These are phyloP conservation scores for Candidula unifasciata DNA, from an alignment of 2,888 invertebrate species.

Conservation along the genomic window DNA sequence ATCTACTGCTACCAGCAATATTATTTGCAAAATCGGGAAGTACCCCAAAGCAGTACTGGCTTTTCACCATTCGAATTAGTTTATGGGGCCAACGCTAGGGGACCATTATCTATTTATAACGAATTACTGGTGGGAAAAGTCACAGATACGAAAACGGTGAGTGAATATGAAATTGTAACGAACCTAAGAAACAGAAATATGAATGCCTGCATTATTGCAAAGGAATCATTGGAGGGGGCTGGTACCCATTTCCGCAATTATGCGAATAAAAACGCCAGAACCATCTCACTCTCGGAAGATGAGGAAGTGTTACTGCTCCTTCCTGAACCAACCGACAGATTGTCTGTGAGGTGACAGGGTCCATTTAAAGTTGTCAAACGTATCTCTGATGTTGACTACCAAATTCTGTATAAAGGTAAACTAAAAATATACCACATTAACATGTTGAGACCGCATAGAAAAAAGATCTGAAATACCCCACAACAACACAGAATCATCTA, in stretches of 20 bases:
- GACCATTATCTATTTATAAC: too few relatives aligned
- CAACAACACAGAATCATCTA: neutral
- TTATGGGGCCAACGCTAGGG: too few relatives aligned
- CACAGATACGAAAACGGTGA: too few relatives aligned
- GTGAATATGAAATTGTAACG: too few relatives aligned
- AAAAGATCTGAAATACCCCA: neutral
- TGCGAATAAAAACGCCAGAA: neutral
- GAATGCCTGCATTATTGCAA: too few relatives aligned
- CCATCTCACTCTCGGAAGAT: neutral
- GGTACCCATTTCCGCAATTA: slow-evolving; percentile 29
- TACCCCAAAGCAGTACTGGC: too few relatives aligned
- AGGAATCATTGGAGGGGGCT: too few relatives aligned
- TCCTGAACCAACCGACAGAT: slow-evolving; percentile 46
- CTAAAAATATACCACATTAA: slow-evolving; percentile 50
- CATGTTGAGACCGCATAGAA: slow-evolving; percentile 44
- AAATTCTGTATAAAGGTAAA: slow-evolving; percentile 25
- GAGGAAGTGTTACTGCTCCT: slow-evolving; percentile 39
- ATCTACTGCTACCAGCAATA: slow-evolving; percentile 54
- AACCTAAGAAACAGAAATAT: too few relatives aligned
- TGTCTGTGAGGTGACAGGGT: slow-evolving; percentile 50
- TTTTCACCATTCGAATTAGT: too few relatives aligned
- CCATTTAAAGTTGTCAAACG: slow-evolving; percentile 47
- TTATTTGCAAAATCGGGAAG: slow-evolving; percentile 38
- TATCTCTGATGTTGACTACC: slow-evolving; percentile 24
- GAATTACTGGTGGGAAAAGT: too few relatives aligned